Evolutionary conservation across 2,113 vertebrate species (phyloP).

Genomic region (Carassius auratus): DNA sequence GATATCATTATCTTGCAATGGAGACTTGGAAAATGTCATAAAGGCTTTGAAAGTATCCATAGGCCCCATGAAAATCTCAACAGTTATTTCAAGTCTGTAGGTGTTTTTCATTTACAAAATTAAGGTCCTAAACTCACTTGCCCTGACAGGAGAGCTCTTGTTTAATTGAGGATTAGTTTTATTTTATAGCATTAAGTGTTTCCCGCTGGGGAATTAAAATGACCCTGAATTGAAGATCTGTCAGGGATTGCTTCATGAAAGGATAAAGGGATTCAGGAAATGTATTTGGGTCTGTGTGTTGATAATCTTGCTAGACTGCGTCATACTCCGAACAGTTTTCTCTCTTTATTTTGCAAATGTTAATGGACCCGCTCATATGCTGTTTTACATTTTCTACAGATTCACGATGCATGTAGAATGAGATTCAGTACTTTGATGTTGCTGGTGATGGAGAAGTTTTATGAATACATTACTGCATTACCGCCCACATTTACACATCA

Average conservation of each 20-base stretch:
- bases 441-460: background rate
- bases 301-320: background rate
- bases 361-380: background rate
- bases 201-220: constrained; percentile 22
- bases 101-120: background rate
- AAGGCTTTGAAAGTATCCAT: constrained; percentile 1
- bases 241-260: constrained; percentile 22
- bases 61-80: constrained; percentile 1
- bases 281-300: constrained; percentile 23
- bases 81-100: background rate
- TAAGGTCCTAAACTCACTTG: background rate
- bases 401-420: background rate
- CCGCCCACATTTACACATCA: background rate
- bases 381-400: background rate
- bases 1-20: constrained; percentile 10
- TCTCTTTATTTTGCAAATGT: background rate
- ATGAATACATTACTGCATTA: background rate
- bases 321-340: background rate
- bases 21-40: constrained; percentile 5
- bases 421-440: background rate
- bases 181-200: constrained; percentile 33
- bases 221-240: constrained; percentile 38
- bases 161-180: constrained; percentile 30
- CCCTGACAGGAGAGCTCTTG: background rate
- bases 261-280: constrained; percentile 6